A percentile compares a stretch with the other conserved stretches of the same genome.
These are phyloP conservation scores for Amblyopsis rosae DNA, from an alignment of 2,113 vertebrate genomes.

Conservation along the genomic window DNA sequence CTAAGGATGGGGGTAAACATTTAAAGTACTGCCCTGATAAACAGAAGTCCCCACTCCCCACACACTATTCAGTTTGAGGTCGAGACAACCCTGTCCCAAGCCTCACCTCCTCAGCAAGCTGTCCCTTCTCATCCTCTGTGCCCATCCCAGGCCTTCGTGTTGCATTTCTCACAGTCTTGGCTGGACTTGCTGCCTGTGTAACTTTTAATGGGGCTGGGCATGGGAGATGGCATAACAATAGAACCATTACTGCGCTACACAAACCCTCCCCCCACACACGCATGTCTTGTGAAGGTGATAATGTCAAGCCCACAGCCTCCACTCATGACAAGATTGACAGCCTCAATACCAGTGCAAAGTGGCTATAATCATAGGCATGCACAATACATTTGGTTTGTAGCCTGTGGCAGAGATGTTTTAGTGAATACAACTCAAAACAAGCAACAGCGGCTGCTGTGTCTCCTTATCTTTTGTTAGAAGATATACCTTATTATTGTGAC, in stretches of 20 bases:
- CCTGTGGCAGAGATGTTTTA: no score
- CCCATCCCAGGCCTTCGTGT: constrained; percentile 49
- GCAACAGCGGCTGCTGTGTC: no score
- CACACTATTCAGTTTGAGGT: background rate
- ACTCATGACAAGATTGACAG: background rate
- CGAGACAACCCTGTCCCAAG: background rate
- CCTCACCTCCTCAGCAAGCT: constrained; percentile 81
- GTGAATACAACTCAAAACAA: no score
- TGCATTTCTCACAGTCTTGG: constrained; percentile 72
- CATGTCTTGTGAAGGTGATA: background rate
- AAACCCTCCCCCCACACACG: no score
- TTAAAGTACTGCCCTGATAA: background rate
- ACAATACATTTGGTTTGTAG: no score
- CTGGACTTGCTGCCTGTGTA: constrained; percentile 62
- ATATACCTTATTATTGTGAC: background rate
- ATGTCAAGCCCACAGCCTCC: background rate
- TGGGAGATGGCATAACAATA: background rate
- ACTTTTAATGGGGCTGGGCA: constrained; percentile 77
- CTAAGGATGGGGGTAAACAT: background rate
- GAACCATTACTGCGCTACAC: no score
- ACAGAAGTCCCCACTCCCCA: background rate
- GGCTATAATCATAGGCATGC: background rate
- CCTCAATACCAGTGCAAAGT: background rate
- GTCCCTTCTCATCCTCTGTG: constrained; percentile 75
- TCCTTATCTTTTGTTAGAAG: background rate